Percentiles rank a stretch among this genome's conserved stretches.
Evolutionary conservation across 2,113 vertebrate genomes (phyloP).

Genomic region (Heloderma charlesbogerti): DNA sequence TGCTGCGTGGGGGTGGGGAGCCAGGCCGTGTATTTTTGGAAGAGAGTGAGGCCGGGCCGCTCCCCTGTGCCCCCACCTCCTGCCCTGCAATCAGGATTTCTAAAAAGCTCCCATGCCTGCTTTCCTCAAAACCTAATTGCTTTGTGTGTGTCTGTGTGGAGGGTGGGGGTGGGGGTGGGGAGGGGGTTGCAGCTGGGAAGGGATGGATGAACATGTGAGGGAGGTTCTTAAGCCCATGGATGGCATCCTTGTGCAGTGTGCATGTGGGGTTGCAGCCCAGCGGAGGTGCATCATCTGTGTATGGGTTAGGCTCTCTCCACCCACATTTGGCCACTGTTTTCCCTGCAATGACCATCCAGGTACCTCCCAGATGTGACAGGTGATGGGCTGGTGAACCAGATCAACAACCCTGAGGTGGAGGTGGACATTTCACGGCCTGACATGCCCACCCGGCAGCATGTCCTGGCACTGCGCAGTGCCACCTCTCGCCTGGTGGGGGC

Average conservation of each 20-base stretch:
- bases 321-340: neutral
- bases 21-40: no score
- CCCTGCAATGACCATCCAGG: slow-evolving; percentile 61
- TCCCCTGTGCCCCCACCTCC: no score
- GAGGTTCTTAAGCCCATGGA: neutral
- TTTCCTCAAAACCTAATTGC: no score
- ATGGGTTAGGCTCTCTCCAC: neutral
- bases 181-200: no score
- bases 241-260: neutral
- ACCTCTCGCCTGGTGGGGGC: slow-evolving; percentile 85
- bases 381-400: slow-evolving; percentile 81
- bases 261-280: neutral
- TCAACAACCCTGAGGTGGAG: slow-evolving; percentile 88
- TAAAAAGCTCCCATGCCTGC: no score
- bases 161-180: no score
- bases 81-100: no score
- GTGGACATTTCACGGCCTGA: slow-evolving; percentile 80
- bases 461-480: slow-evolving; percentile 86
- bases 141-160: no score
- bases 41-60: no score
- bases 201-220: neutral
- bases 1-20: no score
- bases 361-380: slow-evolving; percentile 85
- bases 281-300: neutral
- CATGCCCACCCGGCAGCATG: slow-evolving; percentile 81